Evolutionary conservation across 2,888 invertebrate species (phyloP).

Genomic region (Schizaphis graminum): DNA sequence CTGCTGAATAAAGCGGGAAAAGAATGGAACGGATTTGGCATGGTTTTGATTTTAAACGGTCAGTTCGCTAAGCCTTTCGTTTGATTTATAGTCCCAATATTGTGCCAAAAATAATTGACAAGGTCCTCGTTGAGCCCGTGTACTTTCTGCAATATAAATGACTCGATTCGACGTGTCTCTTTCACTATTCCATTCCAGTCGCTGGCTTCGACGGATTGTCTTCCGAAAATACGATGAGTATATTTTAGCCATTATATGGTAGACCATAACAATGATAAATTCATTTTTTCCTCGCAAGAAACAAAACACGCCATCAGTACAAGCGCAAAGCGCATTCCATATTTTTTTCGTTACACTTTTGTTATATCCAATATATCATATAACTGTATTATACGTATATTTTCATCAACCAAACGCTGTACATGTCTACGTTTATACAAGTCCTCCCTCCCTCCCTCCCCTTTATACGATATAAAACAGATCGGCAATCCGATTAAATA

Average conservation of each 20-base stretch:
- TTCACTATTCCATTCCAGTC: conserved; percentile 9
- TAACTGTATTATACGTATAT: background rate
- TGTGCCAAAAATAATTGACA: conserved; percentile 57
- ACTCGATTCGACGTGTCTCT: conserved; percentile 15
- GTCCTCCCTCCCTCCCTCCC: background rate
- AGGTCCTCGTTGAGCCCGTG: conserved; percentile 3
- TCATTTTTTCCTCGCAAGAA: background rate
- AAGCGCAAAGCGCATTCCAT: background rate
- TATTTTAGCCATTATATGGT: background rate
- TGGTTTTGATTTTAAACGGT: conserved; percentile 43
- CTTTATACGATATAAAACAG: background rate
- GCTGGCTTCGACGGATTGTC: background rate
- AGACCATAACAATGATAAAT: conserved; percentile 39
- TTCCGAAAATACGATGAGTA: background rate
- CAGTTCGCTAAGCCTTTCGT: conserved; percentile 51
- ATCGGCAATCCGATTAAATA: conserved; percentile 43
- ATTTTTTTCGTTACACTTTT: conserved; percentile 18
- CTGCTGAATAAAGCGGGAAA: background rate
- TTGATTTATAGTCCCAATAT: conserved; percentile 48
- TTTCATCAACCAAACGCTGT: background rate
- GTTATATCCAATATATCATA: background rate
- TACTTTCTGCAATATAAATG: conserved; percentile 5
- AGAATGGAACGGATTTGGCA: conserved; percentile 46
- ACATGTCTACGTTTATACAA: background rate
- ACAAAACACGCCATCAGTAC: background rate